phyloP scores from a whole-genome alignment of 2,797 vertebrate species.

The Tapirus indicus region DNA sequence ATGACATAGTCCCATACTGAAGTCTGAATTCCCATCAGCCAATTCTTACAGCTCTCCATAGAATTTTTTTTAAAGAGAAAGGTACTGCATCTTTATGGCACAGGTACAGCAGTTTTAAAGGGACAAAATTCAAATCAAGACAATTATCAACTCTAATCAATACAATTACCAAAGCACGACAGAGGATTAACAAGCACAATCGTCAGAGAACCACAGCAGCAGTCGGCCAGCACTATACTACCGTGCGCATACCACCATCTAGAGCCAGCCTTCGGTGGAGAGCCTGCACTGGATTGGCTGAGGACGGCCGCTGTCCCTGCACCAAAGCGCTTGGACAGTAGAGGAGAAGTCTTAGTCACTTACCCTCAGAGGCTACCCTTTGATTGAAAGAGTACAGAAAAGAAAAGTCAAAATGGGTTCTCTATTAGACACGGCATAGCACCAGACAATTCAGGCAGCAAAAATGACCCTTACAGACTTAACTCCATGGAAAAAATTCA shows the following conservation, averaged over 20 bases:
- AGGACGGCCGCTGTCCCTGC: slow-evolving; percentile 93
- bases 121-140: slow-evolving; percentile 72
- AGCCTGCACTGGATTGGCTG: slow-evolving; percentile 92
- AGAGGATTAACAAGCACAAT: slow-evolving; percentile 78
- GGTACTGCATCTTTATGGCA: slow-evolving; percentile 76
- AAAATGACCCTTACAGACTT: slow-evolving; percentile 85
- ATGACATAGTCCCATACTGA: neutral
- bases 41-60: slow-evolving; percentile 52
- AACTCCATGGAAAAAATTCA: neutral
- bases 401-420: slow-evolving; percentile 93
- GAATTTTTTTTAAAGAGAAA: slow-evolving; percentile 33
- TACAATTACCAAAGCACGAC: slow-evolving; percentile 85
- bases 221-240: slow-evolving; percentile 90
- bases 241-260: slow-evolving; percentile 91
- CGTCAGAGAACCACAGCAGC: slow-evolving; percentile 88
- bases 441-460: slow-evolving; percentile 92
- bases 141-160: slow-evolving; percentile 77
- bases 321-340: slow-evolving; percentile 92
- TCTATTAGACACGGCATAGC: slow-evolving; percentile 88
- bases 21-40: slow-evolving; percentile 48
- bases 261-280: slow-evolving; percentile 92
- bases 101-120: slow-evolving; percentile 73
- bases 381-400: slow-evolving; percentile 94
- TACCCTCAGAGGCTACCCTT: slow-evolving; percentile 95
- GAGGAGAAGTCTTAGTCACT: slow-evolving; percentile 95